Evolutionary conservation across 2,797 vertebrate species (phyloP).

Genomic region (Tauraco hartlaubi): DNA sequence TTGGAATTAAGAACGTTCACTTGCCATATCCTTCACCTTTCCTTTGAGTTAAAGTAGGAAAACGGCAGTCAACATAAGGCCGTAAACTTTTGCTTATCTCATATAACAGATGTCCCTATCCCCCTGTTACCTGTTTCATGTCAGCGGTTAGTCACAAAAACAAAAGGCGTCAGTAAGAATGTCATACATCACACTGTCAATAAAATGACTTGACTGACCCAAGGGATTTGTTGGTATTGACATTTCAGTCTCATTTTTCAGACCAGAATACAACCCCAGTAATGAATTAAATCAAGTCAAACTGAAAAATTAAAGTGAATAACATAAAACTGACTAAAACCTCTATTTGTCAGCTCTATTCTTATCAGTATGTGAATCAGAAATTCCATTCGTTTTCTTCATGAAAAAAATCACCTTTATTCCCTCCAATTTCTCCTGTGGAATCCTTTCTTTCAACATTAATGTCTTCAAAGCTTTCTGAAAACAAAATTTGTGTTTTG

Average conservation of each 20-base stretch:
- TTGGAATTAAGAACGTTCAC: not conserved
- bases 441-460: not conserved
- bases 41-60: slow-evolving; percentile 9
- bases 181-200: slow-evolving; percentile 5
- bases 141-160: slow-evolving; percentile 31
- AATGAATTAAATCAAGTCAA: not conserved
- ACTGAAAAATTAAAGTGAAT: slow-evolving; percentile 20
- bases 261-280: not conserved
- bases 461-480: slow-evolving; percentile 13
- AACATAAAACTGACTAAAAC: slow-evolving; percentile 10
- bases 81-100: slow-evolving; percentile 45
- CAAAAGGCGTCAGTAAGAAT: slow-evolving; percentile 10
- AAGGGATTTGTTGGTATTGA: slow-evolving; percentile 38
- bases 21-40: slow-evolving; percentile 14
- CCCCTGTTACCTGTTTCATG: slow-evolving; percentile 13
- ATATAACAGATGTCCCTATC: slow-evolving; percentile 43
- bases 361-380: not conserved
- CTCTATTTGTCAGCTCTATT: slow-evolving; percentile 34
- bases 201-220: not conserved
- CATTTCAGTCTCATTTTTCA: slow-evolving; percentile 35
- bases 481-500: not conserved
- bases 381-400: not conserved
- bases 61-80: slow-evolving; percentile 43
- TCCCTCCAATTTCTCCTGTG: not conserved
- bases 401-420: slow-evolving; percentile 12